Evolutionary conservation across 2,797 vertebrate species (phyloP), one percentile per base, ranked within the genome.

Genomic region (Nyctibius grandis): DNA sequence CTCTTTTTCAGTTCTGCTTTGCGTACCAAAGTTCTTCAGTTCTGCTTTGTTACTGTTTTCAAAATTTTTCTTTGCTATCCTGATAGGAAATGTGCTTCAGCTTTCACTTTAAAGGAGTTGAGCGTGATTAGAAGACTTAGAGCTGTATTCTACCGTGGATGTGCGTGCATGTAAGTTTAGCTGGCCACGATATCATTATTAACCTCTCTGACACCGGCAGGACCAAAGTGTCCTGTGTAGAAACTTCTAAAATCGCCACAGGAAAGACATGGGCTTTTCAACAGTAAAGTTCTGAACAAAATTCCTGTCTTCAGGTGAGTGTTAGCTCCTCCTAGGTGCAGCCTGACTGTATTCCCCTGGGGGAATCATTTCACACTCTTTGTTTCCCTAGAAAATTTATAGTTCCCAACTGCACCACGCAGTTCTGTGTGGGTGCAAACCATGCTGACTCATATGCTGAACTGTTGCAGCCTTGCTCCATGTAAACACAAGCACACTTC

Each of bases 401-500:
- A 28, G 82, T 92, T 94, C 63, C 69, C 70, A 59, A 90, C 57
- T 89, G 82, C 18, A 9, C 50, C 31, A 67, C 72, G 94, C 29
- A 6, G 70, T 78, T 96, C 61, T 94, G 53, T 88, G 84, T 91
- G 63, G 50, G 83, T 86, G 69, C 76, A 95, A 96, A 86, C 79
- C 34, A 15, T 67, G 94, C 95, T 96, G 94, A 96, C 94, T 97
- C 96, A 96, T 56, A 40, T 57, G 89, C 82, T 75, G 82, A 95
- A 87, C 86, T 89, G 78, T 85, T 88, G 82, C 47, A 90, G 79
- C 69, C 76, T 91, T 91, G 73, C 76, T 94, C 79, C 85, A 29
- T 72, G 70, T 96, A 94, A 96, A 96, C 92, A 95, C 69, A 84
- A 89, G 88, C 92, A 92, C 82, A 72, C 91, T 92, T 94, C 73